These are phyloP conservation scores for Thalassaphorura encarpata DNA, from an alignment of 1,140 invertebrate genomes.

Conservation along the genomic window DNA sequence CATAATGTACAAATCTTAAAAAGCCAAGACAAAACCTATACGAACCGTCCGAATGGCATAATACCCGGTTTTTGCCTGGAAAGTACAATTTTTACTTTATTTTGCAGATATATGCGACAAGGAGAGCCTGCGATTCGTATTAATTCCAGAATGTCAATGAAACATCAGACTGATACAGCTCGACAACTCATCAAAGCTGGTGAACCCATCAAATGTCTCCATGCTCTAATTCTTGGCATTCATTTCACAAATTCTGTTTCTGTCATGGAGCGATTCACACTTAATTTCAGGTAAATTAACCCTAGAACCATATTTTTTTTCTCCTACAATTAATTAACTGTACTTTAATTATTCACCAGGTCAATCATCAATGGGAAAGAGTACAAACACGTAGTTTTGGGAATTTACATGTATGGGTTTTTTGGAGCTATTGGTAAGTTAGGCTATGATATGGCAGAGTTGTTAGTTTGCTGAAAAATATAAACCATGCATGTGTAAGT, in stretches of 20 bases:
- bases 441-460: no score
- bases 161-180: conserved; percentile 23
- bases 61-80: no score
- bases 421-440: conserved; percentile 25
- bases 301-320: neutral
- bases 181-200: conserved; percentile 19
- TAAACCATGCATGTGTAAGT: no score
- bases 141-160: conserved; percentile 22
- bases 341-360: neutral
- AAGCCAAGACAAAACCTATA: no score
- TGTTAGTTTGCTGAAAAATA: no score
- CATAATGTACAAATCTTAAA: no score
- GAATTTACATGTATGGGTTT: conserved; percentile 24
- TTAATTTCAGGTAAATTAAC: conserved; percentile 28
- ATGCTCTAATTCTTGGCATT: conserved; percentile 25
- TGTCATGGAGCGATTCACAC: conserved; percentile 27
- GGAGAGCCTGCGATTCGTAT: conserved; percentile 28
- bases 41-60: no score
- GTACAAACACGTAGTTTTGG: conserved; percentile 30
- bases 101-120: conserved; percentile 19
- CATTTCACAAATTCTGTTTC: conserved; percentile 24
- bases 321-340: neutral
- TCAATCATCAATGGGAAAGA: conserved; percentile 27
- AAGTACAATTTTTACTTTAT: neutral
- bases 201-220: conserved; percentile 30